These are phyloP conservation scores for Apogon hyalosoma DNA, from an alignment of 2,797 vertebrate genomes.

Conservation along the genomic window DNA sequence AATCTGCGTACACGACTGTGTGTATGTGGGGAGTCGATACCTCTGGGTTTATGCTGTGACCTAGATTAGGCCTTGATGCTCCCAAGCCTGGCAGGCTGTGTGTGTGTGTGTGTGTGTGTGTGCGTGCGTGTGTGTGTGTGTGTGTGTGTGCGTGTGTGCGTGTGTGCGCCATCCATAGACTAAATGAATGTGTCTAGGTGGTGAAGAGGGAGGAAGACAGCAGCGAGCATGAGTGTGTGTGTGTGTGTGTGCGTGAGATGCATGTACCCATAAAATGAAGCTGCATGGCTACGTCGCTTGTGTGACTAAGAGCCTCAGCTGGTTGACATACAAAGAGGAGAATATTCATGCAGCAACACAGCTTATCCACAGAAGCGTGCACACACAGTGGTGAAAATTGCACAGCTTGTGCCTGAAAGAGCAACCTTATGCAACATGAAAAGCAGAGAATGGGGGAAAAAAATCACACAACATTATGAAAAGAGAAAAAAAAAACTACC, in stretches of 20 bases:
- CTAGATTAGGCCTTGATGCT: slow-evolving; percentile 82
- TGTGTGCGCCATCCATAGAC: slow-evolving; percentile 39
- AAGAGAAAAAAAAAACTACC: not conserved
- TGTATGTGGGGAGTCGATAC: slow-evolving; percentile 59
- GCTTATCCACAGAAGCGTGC: slow-evolving; percentile 29
- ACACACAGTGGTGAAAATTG: slow-evolving; percentile 35
- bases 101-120: too few species aligned
- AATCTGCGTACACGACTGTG: slow-evolving; percentile 21
- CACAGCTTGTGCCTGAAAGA: slow-evolving; percentile 36
- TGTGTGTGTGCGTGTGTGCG: slow-evolving; percentile 40
- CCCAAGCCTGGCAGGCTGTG: slow-evolving; percentile 67
- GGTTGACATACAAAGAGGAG: slow-evolving; percentile 61
- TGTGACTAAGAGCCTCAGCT: slow-evolving; percentile 73
- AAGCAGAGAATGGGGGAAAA: slow-evolving; percentile 22
- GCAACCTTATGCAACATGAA: slow-evolving; percentile 32
- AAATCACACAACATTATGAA: slow-evolving; percentile 31
- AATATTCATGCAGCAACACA: slow-evolving; percentile 30
- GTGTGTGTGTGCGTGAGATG: slow-evolving; percentile 24
- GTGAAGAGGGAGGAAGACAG: slow-evolving; percentile 38
- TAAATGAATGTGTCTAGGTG: slow-evolving; percentile 49
- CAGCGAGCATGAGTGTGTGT: slow-evolving; percentile 13
- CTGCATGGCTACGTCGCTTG: slow-evolving; percentile 51
- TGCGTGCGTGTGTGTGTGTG: slow-evolving; percentile 42
- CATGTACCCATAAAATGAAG: slow-evolving; percentile 32
- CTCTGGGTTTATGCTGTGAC: slow-evolving; percentile 81